Base-by-base conservation (phyloP, 2,797 vertebrate genomes). In the Lateolabrax maculatus region DNA sequence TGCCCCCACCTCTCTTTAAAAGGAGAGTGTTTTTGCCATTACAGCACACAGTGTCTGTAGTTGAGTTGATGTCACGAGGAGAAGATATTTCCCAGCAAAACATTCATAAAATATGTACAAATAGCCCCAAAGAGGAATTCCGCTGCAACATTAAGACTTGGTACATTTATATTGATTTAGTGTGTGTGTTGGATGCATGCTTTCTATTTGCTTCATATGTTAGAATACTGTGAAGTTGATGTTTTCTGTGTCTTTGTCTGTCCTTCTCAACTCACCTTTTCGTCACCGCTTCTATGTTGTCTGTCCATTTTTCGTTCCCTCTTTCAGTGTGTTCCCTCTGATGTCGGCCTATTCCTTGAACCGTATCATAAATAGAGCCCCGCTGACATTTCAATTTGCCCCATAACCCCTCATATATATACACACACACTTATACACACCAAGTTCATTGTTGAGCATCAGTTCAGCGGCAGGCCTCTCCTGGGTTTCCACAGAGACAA, bases 381-480 rank as follows among this genome's bases (percentile, higher is more conserved):
- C 48, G 21, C 82, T 92, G 91, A 92, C 90, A 90, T 93, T 92
- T 93, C 91, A 92, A 89, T 93, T 93, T 92, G 51, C 68, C 84
- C 83, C 79, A 53, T 86, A 88, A 85, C 73, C 85, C 79, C 51
- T 76, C 87, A 80, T 70, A 71, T 61, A 83, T 57, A 77, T 41
- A 83, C 7, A 64, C 39, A 56, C 62, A 71, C 13, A 67, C 52
- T 62, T 41, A 56, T 37, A 71, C 31, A 74, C 75, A 46, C 71
- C 46, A 52, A 74, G 84, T 90, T 84, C 87, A 87, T 84, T 79
- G 79, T 77, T 61, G 83, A 75, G 84, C 86, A 87, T 89, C 79
- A 71, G 64, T 88, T 89, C 81, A 79, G 71, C 65, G 63, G 71
- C 77, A 66, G 75, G 66, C 60, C 72, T 85, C 84, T 85, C 81